Percentiles rank a stretch among this genome's conserved stretches.
phyloP scores from a whole-genome alignment of 2,888 invertebrate genomes.

The Macrophya annulata region DNA sequence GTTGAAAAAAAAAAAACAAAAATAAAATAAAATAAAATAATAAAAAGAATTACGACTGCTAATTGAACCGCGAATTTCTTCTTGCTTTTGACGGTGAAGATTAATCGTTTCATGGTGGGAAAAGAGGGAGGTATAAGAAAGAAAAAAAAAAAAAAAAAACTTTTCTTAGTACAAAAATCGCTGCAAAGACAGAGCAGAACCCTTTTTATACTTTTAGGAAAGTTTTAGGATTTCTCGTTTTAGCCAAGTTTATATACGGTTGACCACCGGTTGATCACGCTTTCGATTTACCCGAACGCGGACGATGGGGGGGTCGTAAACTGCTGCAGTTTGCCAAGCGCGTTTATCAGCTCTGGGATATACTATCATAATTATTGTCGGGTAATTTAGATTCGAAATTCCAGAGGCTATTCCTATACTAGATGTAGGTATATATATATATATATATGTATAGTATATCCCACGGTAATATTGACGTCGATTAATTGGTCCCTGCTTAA shows the following conservation, averaged over 20 bases:
- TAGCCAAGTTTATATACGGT: background rate
- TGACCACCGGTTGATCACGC: constrained; percentile 43
- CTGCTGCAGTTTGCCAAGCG: constrained; percentile 17
- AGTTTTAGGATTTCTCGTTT: background rate
- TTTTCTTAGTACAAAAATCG: background rate
- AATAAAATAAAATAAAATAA: no score
- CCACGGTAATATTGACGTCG: background rate
- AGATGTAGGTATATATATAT: background rate
- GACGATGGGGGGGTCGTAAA: background rate
- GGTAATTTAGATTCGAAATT: constrained; percentile 40
- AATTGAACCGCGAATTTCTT: no score
- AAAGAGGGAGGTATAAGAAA: no score
- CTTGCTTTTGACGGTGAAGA: no score
- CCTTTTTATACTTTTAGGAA: background rate
- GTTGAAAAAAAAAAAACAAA: no score
- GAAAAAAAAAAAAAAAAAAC: background rate
- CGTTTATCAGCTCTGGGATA: constrained; percentile 1
- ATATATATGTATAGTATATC: background rate
- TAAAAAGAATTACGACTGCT: no score
- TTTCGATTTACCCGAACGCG: background rate
- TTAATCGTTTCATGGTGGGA: no score
- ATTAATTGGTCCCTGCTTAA: constrained; percentile 13
- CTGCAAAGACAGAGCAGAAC: background rate
- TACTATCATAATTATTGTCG: constrained; percentile 8
- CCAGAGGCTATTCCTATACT: background rate